These are phyloP conservation scores for Julus scanicus DNA, from an alignment of 2,888 invertebrate genomes.

Conservation along the genomic window DNA sequence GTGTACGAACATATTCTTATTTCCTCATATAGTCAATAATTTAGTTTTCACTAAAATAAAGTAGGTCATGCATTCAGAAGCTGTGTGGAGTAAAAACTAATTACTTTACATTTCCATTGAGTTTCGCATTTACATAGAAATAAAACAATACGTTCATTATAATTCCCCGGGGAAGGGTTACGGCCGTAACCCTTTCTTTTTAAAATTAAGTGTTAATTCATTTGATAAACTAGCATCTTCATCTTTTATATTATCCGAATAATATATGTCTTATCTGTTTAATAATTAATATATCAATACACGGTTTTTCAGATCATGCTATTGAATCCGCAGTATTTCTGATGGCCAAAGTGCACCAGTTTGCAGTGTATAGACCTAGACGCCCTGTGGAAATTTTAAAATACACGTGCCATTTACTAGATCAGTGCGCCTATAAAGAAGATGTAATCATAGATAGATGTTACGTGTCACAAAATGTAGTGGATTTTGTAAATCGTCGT, in stretches of 20 bases:
- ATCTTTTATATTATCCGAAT: too few relatives aligned
- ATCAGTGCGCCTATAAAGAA: not conserved
- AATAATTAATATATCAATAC: not conserved
- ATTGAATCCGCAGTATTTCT: not conserved
- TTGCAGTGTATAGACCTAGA: conserved; percentile 9
- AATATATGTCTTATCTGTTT: not conserved
- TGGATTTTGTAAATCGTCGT: conserved; percentile 56
- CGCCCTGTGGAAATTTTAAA: not conserved
- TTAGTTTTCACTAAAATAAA: not conserved
- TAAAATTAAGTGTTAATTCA: too few relatives aligned
- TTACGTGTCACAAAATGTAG: conserved; percentile 55
- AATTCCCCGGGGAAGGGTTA: too few relatives aligned
- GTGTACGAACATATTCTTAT: not conserved
- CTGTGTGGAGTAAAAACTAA: not conserved
- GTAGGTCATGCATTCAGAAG: not conserved
- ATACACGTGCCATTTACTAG: not conserved
- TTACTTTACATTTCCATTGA: not conserved
- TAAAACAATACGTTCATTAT: too few relatives aligned
- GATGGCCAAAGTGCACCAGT: conserved; percentile 40
- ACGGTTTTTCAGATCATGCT: not conserved
- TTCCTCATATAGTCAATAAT: not conserved
- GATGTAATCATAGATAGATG: not conserved
- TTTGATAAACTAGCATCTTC: too few relatives aligned
- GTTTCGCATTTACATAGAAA: too few relatives aligned
- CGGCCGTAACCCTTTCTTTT: too few relatives aligned